Conservation (phyloP, 2,888 invertebrate genomes). For the Folsomia candida region DNA sequence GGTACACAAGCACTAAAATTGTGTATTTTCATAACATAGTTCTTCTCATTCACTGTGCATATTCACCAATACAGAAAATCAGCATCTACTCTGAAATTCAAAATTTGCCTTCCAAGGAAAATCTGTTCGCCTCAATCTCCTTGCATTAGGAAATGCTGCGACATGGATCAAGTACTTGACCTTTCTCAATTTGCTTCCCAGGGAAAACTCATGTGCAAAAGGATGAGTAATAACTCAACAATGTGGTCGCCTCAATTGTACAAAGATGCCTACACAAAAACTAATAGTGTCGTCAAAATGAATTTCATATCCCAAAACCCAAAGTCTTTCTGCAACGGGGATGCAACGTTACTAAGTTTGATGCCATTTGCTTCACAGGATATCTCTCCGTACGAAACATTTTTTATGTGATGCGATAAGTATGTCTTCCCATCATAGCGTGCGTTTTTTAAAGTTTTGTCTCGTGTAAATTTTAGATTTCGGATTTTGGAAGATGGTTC, state of each 20-base stretch:
- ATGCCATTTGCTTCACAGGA: constrained; percentile 19
- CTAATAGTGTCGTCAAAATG: no score
- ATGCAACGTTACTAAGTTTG: constrained; percentile 25
- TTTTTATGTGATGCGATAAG: background rate
- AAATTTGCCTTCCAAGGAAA: no score
- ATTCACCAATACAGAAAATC: no score
- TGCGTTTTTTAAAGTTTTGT: background rate
- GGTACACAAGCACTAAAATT: no score
- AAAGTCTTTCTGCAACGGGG: constrained; percentile 23
- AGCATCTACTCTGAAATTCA: no score
- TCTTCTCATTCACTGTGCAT: no score
- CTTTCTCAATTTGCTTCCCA: constrained; percentile 12
- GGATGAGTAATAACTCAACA: no score
- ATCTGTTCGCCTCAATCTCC: no score
- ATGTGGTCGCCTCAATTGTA: background rate
- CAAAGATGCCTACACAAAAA: no score
- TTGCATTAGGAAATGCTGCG: constrained; percentile 28
- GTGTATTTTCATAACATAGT: no score
- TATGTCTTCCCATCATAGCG: background rate
- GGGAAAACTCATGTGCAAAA: constrained; percentile 10
- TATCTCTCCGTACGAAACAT: constrained; percentile 26
- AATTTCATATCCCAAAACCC: constrained; percentile 19
- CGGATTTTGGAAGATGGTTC: constrained; percentile 28
- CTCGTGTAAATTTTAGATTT: constrained; percentile 13
- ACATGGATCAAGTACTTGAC: constrained; percentile 28